Evolutionary conservation across 2,797 vertebrate genomes (phyloP), one percentile per base, ranked within the genome.

Genomic region (Esox masquinongy): DNA sequence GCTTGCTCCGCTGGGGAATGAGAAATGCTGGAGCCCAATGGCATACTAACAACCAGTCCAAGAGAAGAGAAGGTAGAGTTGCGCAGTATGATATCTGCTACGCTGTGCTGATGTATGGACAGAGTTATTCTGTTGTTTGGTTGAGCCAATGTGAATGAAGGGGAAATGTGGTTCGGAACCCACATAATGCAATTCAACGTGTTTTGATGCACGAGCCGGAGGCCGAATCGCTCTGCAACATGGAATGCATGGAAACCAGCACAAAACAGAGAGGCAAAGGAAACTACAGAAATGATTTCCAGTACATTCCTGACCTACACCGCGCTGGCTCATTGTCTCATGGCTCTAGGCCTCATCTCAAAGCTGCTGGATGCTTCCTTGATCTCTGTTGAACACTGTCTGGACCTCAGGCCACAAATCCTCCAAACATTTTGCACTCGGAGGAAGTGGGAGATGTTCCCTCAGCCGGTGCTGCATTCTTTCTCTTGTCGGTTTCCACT

Each of bases 371-470:
- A 84, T 77, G 77, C 69, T 74, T 76, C 67, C 79, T 73, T 75
- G 72, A 85, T 77, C 79, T 73, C 70, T 68, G 67, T 84, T 72
- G 79, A 79, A 87, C 51, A 75, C 61, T 34, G 74, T 75, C 79
- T 71, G 34, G 19, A 36, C 72, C 61, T 77, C 43, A 3, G 70
- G 77, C 78, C 59, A 80, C 73, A 87, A 84, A 86, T 72, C 82
- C 80, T 81, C 73, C 79, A 4, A 61, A 24, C 56, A 14, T 61
- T 61, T 17, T 61, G 56, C 56, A 24, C 56, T 24, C 8, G 2
- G 24, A 24, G 56, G 22, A 61, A 22, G 22, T 24, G 56, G 24
- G 22, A 61, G 22, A 61, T 61, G 56, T 61, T 61, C 24, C 24
- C 22, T 61, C 56, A 61, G 22, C 36, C 36, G 1, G 36, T 39